Conservation (phyloP, 2,113 vertebrate species). For the Ptyas mucosa region DNA sequence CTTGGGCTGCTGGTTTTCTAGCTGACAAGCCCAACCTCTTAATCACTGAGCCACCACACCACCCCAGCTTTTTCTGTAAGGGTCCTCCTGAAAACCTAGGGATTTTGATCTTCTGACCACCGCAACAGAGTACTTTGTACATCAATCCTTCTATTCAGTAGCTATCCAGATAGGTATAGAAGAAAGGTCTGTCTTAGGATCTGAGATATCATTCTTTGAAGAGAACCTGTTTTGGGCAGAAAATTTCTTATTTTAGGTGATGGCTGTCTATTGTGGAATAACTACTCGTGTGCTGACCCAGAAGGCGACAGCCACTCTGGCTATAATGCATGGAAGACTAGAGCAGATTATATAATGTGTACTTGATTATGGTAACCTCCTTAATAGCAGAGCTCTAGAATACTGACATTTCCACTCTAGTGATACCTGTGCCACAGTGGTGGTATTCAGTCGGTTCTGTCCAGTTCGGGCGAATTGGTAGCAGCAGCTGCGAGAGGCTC, state of each 20-base stretch:
- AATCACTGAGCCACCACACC: no score
- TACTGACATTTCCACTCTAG: background rate
- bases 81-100: background rate
- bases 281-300: background rate
- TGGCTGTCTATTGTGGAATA: background rate
- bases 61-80: background rate
- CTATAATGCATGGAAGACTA: background rate
- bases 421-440: background rate
- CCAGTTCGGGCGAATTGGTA: no score
- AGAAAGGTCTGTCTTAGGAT: background rate
- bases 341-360: background rate
- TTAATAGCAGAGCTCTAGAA: background rate
- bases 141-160: background rate
- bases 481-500: no score
- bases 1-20: no score
- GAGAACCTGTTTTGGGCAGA: background rate
- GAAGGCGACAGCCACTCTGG: background rate
- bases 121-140: background rate
- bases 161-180: background rate
- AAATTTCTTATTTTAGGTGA: background rate
- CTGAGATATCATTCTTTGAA: background rate
- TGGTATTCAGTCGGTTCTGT: no score
- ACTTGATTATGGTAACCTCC: background rate
- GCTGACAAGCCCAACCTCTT: no score
- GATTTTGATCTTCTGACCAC: background rate